Conservation (phyloP, 2,797 vertebrate species). For the Podarcis siculus region DNA sequence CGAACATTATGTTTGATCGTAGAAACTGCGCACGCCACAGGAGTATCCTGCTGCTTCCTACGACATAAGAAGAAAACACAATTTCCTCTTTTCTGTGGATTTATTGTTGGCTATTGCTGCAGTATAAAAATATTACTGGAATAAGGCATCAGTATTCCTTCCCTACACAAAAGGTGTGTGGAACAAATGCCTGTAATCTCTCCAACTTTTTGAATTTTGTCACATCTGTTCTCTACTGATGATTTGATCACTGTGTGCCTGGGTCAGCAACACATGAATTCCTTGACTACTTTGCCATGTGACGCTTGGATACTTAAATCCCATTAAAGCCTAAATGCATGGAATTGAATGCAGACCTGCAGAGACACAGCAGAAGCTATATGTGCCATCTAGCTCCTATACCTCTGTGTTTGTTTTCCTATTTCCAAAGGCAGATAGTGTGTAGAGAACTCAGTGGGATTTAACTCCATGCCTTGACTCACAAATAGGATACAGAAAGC, state of each 20-base stretch:
- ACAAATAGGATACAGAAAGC: conserved; percentile 41
- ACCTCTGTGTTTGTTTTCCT: not conserved
- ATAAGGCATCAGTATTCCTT: not conserved
- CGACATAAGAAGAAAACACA: not conserved
- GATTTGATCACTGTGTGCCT: not conserved
- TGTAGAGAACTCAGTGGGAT: conserved; percentile 1
- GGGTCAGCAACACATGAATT: not conserved
- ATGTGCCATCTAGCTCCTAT: not conserved
- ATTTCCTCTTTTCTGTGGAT: not conserved
- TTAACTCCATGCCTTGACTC: not conserved
- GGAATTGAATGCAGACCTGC: not conserved
- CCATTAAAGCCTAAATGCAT: conserved; percentile 26
- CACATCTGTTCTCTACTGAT: not conserved
- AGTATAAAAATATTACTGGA: not conserved
- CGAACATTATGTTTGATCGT: not conserved
- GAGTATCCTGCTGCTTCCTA: not conserved
- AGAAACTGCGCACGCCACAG: not conserved
- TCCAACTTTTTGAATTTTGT: not conserved
- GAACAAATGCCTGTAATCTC: not conserved
- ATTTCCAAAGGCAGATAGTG: not conserved
- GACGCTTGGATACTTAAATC: not conserved
- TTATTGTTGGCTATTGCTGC: not conserved
- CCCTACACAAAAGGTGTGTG: not conserved
- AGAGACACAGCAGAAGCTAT: not conserved
- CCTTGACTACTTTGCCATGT: conserved; percentile 9